A percentile compares a stretch with the other conserved stretches of the same genome.
Conservation (phyloP, 2,113 vertebrate species). For the Numida meleagris region DNA sequence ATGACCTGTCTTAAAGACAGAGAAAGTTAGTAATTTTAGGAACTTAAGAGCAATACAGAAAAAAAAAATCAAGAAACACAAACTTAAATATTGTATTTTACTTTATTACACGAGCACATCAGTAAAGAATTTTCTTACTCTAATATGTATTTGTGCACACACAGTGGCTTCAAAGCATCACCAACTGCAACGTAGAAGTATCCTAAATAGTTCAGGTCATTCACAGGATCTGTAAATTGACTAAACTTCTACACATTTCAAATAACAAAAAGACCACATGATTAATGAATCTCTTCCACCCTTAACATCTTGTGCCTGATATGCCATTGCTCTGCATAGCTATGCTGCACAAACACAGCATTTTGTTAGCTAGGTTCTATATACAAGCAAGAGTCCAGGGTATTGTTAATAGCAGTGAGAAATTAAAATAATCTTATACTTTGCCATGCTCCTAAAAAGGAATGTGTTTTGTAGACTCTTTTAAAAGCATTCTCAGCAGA, state of each 20-base stretch:
- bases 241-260: background rate
- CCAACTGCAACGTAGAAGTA: background rate
- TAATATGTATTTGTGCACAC: background rate
- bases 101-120: background rate
- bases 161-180: background rate
- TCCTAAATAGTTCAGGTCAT: background rate
- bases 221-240: background rate
- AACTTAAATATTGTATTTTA: background rate
- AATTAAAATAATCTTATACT: background rate
- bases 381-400: background rate
- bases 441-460: background rate
- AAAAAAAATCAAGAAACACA: background rate
- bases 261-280: background rate
- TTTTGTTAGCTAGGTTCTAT: background rate
- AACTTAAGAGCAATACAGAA: background rate
- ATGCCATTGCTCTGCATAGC: background rate
- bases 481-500: background rate
- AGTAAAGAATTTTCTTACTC: background rate
- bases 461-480: background rate
- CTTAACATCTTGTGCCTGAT: background rate
- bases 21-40: background rate
- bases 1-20: accelerated
- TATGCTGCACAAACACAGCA: background rate
- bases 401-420: background rate
- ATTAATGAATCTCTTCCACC: background rate